Evolutionary conservation across 2,888 invertebrate genomes (phyloP), one percentile per base, ranked within the genome.

Genomic region (Sepioteuthis lessoniana): DNA sequence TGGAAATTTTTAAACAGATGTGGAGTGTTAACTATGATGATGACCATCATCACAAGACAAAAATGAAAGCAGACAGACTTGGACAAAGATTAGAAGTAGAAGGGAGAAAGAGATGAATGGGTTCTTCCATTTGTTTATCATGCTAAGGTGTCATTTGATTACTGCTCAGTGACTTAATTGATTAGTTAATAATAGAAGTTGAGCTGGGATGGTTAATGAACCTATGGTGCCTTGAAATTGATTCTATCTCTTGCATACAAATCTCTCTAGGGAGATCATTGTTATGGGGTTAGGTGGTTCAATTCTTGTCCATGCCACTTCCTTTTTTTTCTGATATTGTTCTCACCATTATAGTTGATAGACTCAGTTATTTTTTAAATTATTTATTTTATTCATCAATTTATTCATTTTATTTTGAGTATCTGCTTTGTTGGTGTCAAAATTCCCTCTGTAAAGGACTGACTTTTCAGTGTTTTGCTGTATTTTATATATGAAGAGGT

Each of bases 151-250:
- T 76, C 76, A 76, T 76, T 10, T 76, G 76, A 76, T 76, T 76
- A 35, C n/a, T 76, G n/a, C n/a, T 31, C 76, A 31, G n/a, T 8
- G 35, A n/a, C 76, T 76, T 76, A 76, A 76, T 76, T 76, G 76
- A 76, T 76, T 76, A 76, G n/a, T 76, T 76, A n/a, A 76, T 76
- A 76, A 76, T 76, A 76, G 76, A 76, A 35, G 76, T 76, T 76
- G 76, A 76, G n/a, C n/a, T 25, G 76, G n/a, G 76, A 76, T 76
- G 76, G 3, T 35, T 76, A 76, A 76, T 76, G 76, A 76, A 35
- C n/a, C 76, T 13, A 35, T n/a, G n/a, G n/a, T 76, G 76, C n/a
- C 2, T 35, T 76, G 8, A 76, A 76, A 76, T 35, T 76, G n/a
- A 76, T 35, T 76, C 16, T 76, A 76, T n/a, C 76, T 35, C 35